Percentiles rank a stretch among this genome's conserved stretches.
Evolutionary conservation across 2,113 vertebrate species (phyloP).

Genomic region (Phocoena sinus): DNA sequence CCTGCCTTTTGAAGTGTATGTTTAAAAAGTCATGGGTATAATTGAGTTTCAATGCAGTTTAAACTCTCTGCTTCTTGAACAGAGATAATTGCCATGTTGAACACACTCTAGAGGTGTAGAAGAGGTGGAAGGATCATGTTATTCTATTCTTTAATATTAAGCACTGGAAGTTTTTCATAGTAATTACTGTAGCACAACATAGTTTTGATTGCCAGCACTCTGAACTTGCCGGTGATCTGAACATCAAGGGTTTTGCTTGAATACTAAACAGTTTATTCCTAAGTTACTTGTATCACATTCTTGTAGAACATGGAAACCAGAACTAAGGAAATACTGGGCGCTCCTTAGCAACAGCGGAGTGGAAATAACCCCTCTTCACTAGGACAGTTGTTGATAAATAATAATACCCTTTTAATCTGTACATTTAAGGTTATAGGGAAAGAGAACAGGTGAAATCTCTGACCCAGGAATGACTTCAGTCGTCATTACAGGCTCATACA

Average conservation of each 20-base stretch:
- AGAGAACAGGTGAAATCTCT: neutral
- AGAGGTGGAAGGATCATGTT: slow-evolving; percentile 45
- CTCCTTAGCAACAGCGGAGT: neutral
- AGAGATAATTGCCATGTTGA: slow-evolving; percentile 58
- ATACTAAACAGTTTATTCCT: slow-evolving; percentile 47
- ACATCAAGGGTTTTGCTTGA: slow-evolving; percentile 42
- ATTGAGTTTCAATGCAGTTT: slow-evolving; percentile 47
- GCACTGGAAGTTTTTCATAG: slow-evolving; percentile 35
- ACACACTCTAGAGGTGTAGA: slow-evolving; percentile 50
- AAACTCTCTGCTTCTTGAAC: slow-evolving; percentile 52
- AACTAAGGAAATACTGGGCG: neutral
- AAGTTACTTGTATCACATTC: neutral
- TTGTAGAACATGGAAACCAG: neutral
- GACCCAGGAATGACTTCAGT: neutral
- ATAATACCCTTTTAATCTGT: neutral
- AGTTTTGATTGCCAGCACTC: slow-evolving; percentile 37
- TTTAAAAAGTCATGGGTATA: slow-evolving; percentile 59
- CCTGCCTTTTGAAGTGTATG: slow-evolving; percentile 53
- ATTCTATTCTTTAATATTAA: slow-evolving; percentile 51
- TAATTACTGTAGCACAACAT: slow-evolving; percentile 35
- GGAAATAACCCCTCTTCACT: neutral
- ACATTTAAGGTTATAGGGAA: neutral
- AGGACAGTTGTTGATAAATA: neutral
- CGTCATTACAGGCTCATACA: neutral
- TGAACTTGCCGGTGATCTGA: slow-evolving; percentile 28